Evolutionary conservation across 2,113 vertebrate genomes (phyloP).

Genomic region (Podilymbus podiceps): DNA sequence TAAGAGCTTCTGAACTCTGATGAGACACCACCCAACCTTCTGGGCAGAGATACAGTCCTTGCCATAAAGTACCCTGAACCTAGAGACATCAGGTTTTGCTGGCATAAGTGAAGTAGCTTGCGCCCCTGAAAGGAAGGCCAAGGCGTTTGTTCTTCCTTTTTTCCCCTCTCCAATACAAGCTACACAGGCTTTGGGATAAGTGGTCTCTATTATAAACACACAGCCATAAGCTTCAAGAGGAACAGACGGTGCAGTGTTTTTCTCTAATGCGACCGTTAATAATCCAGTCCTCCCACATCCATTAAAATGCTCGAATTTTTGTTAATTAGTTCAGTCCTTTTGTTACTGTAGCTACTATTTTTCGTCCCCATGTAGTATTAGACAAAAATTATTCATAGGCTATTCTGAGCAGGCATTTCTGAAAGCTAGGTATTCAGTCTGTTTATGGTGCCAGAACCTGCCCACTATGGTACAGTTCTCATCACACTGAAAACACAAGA

Average conservation of each 20-base stretch:
- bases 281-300: slow-evolving; percentile 18
- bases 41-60: background rate
- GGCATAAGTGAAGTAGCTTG: background rate
- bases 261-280: background rate
- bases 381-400: background rate
- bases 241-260: slow-evolving; percentile 11
- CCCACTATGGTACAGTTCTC: background rate
- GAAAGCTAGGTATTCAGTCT: background rate
- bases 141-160: background rate
- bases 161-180: background rate
- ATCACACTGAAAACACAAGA: background rate
- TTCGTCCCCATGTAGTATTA: background rate
- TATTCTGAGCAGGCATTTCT: background rate
- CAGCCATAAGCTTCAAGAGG: background rate
- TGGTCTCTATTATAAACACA: background rate
- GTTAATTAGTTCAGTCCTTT: slow-evolving; percentile 16
- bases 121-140: background rate
- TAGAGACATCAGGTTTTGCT: background rate
- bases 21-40: background rate
- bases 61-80: background rate
- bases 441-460: background rate
- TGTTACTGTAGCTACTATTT: slow-evolving; percentile 19
- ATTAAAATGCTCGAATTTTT: background rate
- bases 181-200: background rate
- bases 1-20: background rate